Base-by-base conservation (phyloP, 2,888 invertebrate species). In the Macrosoma leucophasiata region DNA sequence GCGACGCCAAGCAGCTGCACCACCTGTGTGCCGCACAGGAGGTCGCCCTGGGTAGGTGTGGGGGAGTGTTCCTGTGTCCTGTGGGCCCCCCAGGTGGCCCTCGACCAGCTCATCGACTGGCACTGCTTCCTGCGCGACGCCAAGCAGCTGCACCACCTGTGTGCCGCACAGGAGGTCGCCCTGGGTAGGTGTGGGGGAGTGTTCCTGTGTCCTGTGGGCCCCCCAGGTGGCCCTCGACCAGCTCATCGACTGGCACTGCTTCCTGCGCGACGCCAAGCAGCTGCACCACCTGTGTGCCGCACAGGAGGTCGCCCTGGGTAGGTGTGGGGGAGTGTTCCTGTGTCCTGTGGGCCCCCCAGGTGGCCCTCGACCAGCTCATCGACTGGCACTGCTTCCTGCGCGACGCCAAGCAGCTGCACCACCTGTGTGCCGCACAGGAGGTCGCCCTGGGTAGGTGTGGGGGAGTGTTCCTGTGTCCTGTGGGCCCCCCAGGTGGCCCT, bases 91-190 rank as follows among this genome's bases (percentile, higher is more conserved):
- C 95, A 95, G 66, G 90, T 95, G 27, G 91, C 94, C 57, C 73
- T 96, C 21, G 95, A 95, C 64, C 96, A 97, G 69, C 87, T 96
- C 41, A 94, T 95, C 41, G 96, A 97, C 73, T 86, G 97, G 55
- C 97, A 97, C 75, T 93, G 95, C 70, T 98, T 98, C 89, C 74
- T 96, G 42, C 86, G 97, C 2, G 98, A 98, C 76, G 95, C 96
- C 7, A 95, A 95, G 58, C 94, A 95, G 67, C 88, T 98, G 39
- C 94, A 97, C 62, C 93, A 94, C 43, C 87, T 94, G 7, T 94
- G 96, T 41, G 90, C 91, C 7, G 89, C 94, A 0, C 97, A 98
- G 74, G 96, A 97, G 62, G 92, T 91, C 0, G 88, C 91, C 0
- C 63, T 93, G 1, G 86, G 87, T 68, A 39, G 58, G 68, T 59